Evolutionary conservation across 2,888 invertebrate species (phyloP).

Genomic region (Apoda limacodes): DNA sequence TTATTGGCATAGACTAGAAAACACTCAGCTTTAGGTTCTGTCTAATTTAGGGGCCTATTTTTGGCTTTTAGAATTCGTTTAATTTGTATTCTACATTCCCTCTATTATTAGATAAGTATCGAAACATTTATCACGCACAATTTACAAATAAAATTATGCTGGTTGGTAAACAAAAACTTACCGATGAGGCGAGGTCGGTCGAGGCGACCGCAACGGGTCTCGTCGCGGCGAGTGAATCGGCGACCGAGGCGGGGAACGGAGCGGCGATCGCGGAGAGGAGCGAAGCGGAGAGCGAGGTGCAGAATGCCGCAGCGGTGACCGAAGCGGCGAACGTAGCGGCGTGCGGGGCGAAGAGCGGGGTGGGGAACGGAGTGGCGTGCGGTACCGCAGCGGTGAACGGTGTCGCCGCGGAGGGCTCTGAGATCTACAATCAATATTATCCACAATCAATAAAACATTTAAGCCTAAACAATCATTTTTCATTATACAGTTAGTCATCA

Average conservation of each 20-base stretch:
- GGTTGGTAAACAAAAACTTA: not conserved
- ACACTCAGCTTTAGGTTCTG: no score
- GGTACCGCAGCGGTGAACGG: slow-evolving; percentile 53
- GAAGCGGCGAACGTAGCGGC: slow-evolving; percentile 25
- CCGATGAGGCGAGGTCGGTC: slow-evolving; percentile 33
- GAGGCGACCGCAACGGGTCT: slow-evolving; percentile 30
- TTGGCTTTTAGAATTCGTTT: no score
- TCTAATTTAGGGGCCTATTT: no score
- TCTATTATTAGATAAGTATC: no score
- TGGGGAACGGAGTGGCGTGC: slow-evolving; percentile 57
- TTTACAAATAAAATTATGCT: no score
- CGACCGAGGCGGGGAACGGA: slow-evolving; percentile 25
- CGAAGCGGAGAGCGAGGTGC: slow-evolving; percentile 29
- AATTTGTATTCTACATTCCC: no score
- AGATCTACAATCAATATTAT: no score
- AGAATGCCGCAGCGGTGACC: slow-evolving; percentile 36
- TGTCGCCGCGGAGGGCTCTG: slow-evolving; percentile 63
- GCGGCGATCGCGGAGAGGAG: slow-evolving; percentile 28
- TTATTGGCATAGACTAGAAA: no score
- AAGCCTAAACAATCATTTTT: no score
- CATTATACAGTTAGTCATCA: no score
- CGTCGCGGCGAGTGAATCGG: slow-evolving; percentile 35
- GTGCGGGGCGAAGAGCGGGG: slow-evolving; percentile 28
- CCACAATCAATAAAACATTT: no score
- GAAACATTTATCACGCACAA: no score